phyloP scores from a whole-genome alignment of 2,888 invertebrate species.

The Lithophane ornitopus region DNA sequence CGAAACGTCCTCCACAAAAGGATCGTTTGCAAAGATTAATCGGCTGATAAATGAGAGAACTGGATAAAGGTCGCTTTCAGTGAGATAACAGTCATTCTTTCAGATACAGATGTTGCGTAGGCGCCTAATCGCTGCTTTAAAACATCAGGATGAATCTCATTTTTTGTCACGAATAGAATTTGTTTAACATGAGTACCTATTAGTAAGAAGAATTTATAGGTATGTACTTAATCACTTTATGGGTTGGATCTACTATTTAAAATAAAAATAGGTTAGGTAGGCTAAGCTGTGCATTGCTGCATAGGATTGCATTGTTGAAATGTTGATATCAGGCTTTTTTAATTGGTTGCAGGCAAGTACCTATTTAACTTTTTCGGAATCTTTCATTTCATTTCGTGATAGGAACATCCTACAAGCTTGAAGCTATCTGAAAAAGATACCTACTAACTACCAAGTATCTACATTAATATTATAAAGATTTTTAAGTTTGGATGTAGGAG shows the following conservation, averaged over 20 bases:
- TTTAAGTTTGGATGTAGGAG: too few species aligned
- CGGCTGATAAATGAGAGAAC: slow-evolving; percentile 57
- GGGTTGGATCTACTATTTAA: not conserved
- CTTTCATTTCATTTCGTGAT: not conserved
- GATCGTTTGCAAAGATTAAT: slow-evolving; percentile 57
- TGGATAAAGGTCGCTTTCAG: slow-evolving; percentile 47
- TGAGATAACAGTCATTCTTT: slow-evolving; percentile 58
- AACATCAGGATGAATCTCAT: slow-evolving; percentile 41
- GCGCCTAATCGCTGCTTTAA: slow-evolving; percentile 39
- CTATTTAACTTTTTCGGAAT: not conserved
- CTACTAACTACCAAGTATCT: not conserved
- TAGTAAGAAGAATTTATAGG: not conserved
- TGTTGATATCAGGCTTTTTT: not conserved
- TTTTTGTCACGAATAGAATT: slow-evolving; percentile 13
- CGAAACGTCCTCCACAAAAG: slow-evolving; percentile 33
- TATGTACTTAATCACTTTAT: too few species aligned
- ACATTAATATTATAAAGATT: not conserved
- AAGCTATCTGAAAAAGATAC: not conserved
- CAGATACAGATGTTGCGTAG: slow-evolving; percentile 56
- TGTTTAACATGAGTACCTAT: not conserved
- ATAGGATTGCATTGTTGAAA: not conserved
- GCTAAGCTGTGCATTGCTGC: too few species aligned
- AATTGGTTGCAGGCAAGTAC: not conserved
- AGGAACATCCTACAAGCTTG: too few species aligned
- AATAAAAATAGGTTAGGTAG: too few species aligned